Evolutionary conservation across 2,888 invertebrate genomes (phyloP).

Genomic region (Drosophila cracens): DNA sequence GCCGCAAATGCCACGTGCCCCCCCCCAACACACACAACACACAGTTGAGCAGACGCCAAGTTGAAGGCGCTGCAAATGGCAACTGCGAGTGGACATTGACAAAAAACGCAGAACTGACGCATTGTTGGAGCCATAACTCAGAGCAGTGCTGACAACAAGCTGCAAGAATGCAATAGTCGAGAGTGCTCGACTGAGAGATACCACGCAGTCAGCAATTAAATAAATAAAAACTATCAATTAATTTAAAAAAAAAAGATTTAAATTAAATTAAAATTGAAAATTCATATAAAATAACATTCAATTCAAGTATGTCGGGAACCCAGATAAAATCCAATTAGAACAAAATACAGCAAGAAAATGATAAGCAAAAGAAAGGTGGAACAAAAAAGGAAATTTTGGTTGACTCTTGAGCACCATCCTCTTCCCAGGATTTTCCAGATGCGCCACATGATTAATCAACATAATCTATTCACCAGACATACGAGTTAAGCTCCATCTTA

Average conservation of each 20-base stretch:
- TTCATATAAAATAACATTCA: no score
- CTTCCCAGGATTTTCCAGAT: background rate
- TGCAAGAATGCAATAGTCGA: background rate
- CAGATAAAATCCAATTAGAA: no score
- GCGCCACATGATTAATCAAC: background rate
- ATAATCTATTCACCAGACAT: no score
- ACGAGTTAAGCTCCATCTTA: no score
- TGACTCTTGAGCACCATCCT: background rate
- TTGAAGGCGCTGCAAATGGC: slow-evolving; percentile 68
- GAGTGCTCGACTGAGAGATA: background rate
- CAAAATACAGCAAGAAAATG: no score
- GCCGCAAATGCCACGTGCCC: slow-evolving; percentile 49
- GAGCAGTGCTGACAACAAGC: slow-evolving; percentile 47
- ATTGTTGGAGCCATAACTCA: slow-evolving; percentile 82
- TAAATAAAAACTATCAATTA: background rate
- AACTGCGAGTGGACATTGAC: slow-evolving; percentile 79
- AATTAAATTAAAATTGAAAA: no score
- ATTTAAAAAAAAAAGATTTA: no score
- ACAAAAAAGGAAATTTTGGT: no score
- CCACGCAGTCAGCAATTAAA: background rate
- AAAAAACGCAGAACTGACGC: slow-evolving; percentile 78
- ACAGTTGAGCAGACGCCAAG: slow-evolving; percentile 28
- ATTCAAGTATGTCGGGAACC: background rate
- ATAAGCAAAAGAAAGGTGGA: no score
- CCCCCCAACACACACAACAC: slow-evolving; percentile 31